These are phyloP conservation scores for Sebastes schlegelii DNA, from an alignment of 2,113 vertebrate genomes.

Conservation along the genomic window DNA sequence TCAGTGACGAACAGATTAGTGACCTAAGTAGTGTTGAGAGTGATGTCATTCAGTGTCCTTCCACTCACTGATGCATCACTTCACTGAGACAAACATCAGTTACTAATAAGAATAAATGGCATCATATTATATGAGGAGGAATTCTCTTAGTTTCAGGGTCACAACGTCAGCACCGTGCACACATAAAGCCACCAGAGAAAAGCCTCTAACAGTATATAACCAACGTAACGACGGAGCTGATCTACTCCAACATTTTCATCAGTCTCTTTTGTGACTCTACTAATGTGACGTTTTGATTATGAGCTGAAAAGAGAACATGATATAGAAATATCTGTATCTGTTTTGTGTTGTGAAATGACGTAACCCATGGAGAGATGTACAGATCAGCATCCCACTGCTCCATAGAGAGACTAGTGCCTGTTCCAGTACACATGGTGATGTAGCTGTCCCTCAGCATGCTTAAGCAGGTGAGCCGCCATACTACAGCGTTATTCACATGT, in stretches of 20 bases:
- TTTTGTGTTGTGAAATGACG: slow-evolving; percentile 52
- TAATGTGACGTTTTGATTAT: slow-evolving; percentile 44
- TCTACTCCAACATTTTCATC: neutral
- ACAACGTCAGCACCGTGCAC: neutral
- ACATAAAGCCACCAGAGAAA: neutral
- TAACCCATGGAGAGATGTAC: neutral
- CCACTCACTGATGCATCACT: slow-evolving; percentile 5
- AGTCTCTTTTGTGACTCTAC: slow-evolving; percentile 36
- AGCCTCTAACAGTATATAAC: neutral
- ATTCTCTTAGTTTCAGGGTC: neutral
- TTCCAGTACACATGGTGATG: slow-evolving; percentile 8
- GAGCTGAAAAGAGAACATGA: slow-evolving; percentile 29
- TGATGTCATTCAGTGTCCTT: neutral
- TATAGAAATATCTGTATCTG: slow-evolving; percentile 27
- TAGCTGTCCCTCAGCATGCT: neutral
- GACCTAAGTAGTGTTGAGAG: neutral
- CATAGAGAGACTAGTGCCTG: slow-evolving; percentile 34
- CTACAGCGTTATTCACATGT: neutral
- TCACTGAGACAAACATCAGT: slow-evolving; percentile 9
- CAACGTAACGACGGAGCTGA: neutral
- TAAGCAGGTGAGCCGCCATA: neutral
- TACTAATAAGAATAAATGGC: slow-evolving; percentile 1
- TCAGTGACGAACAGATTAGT: neutral
- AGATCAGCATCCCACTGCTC: slow-evolving; percentile 14
- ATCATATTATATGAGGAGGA: neutral